Base-by-base conservation (phyloP, 2,797 vertebrate genomes). In the Hemitrygon akajei region DNA sequence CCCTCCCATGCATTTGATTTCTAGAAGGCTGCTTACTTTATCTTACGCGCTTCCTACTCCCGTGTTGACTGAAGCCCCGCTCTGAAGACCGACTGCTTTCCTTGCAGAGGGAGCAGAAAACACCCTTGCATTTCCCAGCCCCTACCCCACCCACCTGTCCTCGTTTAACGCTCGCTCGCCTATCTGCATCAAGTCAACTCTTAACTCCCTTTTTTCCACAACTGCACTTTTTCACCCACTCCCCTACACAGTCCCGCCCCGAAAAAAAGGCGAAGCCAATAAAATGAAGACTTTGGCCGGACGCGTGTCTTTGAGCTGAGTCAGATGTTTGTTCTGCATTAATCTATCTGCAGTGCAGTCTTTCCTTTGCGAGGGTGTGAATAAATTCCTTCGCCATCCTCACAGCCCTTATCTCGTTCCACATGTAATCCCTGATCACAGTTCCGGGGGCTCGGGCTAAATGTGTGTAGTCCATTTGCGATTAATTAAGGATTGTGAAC, bases 261-360 rank as follows among this genome's bases (percentile, higher is more conserved):
- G 11, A 14, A 14, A 14, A 56, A 56, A 82, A 47, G 47, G 47
- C 9, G 56, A 84, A 20, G 16, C 22, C 73, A n/a, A n/a, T 63
- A 86, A 86, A 16, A 60, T 0, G 25, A 82, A 86, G 56, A 86
- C 5, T 1, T 47, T 30, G 25, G 76, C 11, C 9, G 30, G 12
- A 30, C 20, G 40, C 22, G 80, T 7, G 22, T 47, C 82, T 60
- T 30, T 6, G 82, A 63, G 97, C 97, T 97, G 97, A 97, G 95
- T 97, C 97, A 97, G 96, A 96, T 95, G 94, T 94, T 95, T 95
- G 96, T 96, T 95, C 96, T 97, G 97, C 96, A 96, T 96, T 96
- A 96, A 96, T 96, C 95, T 96, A 96, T 96, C 97, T 97, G 97
- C 97, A 97, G 96, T 97, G 97, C 97, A 97, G 97, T 96, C 96